Conservation (phyloP, 2,113 vertebrate species). For the Dasyurus viverrinus region DNA sequence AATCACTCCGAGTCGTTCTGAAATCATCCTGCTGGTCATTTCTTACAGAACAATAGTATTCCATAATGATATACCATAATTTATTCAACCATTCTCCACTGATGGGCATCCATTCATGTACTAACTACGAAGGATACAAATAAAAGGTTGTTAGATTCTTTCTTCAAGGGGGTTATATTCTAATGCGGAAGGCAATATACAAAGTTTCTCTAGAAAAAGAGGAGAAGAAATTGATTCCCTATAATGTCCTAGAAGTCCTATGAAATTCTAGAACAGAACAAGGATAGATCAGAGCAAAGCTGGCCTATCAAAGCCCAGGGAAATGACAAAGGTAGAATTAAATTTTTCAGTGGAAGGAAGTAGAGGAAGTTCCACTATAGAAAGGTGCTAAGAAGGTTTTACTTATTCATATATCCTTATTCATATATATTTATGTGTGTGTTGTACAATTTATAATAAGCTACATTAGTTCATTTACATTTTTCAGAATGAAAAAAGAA, state of each 20-base stretch:
- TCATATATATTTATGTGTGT: too few relatives aligned
- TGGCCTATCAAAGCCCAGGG: neutral
- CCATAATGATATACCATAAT: too few relatives aligned
- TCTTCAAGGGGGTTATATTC: neutral
- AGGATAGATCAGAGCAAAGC: neutral
- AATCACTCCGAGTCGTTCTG: too few relatives aligned
- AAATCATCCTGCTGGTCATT: too few relatives aligned
- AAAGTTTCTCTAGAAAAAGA: neutral
- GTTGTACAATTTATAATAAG: too few relatives aligned
- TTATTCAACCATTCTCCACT: too few relatives aligned
- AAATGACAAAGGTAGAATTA: neutral
- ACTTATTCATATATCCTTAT: neutral
- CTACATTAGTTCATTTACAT: neutral
- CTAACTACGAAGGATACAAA: neutral
- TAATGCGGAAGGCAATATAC: neutral
- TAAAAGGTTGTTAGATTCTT: neutral
- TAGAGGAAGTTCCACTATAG: neutral
- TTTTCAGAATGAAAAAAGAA: neutral
- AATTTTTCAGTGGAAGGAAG: neutral
- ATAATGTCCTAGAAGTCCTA: neutral
- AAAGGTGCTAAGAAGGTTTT: neutral
- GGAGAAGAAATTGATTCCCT: neutral
- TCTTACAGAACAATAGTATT: too few relatives aligned
- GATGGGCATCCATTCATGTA: too few relatives aligned
- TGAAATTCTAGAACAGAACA: neutral